Conservation (phyloP, 2,888 invertebrate genomes). For the Aphidius colemani region DNA sequence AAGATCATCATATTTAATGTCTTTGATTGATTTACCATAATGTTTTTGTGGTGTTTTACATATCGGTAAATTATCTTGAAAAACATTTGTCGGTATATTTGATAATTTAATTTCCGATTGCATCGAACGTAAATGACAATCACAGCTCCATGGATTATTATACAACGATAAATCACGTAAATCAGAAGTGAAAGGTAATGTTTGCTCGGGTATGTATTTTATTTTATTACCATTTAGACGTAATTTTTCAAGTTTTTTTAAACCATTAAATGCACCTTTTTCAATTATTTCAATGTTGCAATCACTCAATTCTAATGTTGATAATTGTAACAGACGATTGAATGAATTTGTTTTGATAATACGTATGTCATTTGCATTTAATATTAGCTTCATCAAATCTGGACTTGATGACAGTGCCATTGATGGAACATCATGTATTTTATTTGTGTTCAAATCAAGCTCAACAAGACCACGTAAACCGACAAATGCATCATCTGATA, state of each 20-base stretch:
- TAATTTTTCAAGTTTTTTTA: slow-evolving; percentile 82
- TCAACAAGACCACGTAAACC: slow-evolving; percentile 87
- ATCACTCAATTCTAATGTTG: slow-evolving; percentile 79
- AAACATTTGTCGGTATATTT: slow-evolving; percentile 67
- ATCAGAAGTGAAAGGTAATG: slow-evolving; percentile 69
- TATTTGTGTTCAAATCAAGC: slow-evolving; percentile 83
- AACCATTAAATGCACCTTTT: slow-evolving; percentile 79
- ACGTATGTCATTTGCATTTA: slow-evolving; percentile 83
- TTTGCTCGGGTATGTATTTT: slow-evolving; percentile 64
- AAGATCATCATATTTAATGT: slow-evolving; percentile 71
- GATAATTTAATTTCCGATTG: slow-evolving; percentile 75
- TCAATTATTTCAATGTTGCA: slow-evolving; percentile 80
- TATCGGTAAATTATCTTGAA: slow-evolving; percentile 77
- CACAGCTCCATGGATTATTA: slow-evolving; percentile 88
- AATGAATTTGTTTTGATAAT: slow-evolving; percentile 75
- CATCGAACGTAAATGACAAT: slow-evolving; percentile 79
- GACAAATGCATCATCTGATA: slow-evolving; percentile 80
- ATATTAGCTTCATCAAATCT: slow-evolving; percentile 79
- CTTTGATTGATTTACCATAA: slow-evolving; percentile 70
- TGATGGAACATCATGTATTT: slow-evolving; percentile 77
- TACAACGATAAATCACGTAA: slow-evolving; percentile 81
- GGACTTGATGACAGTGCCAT: slow-evolving; percentile 78
- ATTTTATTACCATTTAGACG: slow-evolving; percentile 82
- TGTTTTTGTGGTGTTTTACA: slow-evolving; percentile 75
- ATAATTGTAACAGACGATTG: slow-evolving; percentile 73